phyloP scores from a whole-genome alignment of 2,113 vertebrate species.

The Falco punctatus region DNA sequence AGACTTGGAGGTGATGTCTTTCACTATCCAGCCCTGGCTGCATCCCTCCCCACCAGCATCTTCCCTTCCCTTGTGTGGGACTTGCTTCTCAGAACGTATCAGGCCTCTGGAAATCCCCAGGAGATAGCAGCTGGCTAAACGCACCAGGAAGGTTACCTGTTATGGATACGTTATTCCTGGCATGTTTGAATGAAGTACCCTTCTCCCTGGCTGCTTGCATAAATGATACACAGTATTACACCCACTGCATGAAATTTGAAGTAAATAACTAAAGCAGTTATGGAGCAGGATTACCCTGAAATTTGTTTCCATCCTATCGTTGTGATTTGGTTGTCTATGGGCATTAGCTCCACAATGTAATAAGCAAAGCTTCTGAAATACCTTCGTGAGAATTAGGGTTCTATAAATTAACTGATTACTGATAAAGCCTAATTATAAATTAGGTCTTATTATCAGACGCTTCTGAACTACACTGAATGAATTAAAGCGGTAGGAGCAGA shows the following conservation, averaged over 20 bases:
- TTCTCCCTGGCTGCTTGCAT: neutral
- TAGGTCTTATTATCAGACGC: constrained; percentile 80
- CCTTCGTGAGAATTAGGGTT: constrained; percentile 72
- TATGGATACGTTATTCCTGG: neutral
- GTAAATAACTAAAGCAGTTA: neutral
- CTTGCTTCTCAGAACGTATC: neutral
- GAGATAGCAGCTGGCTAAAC: neutral
- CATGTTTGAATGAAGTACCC: neutral
- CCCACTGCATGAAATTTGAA: neutral
- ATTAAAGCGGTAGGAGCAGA: constrained; percentile 76
- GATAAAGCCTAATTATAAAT: constrained; percentile 84
- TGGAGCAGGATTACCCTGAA: constrained; percentile 42
- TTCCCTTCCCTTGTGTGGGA: neutral
- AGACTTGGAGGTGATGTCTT: neutral
- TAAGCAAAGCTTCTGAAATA: constrained; percentile 52
- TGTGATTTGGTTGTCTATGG: constrained; percentile 58
- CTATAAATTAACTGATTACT: constrained; percentile 82
- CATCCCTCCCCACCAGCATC: neutral
- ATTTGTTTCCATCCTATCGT: constrained; percentile 65
- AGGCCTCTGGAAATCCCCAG: neutral
- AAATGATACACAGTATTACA: neutral
- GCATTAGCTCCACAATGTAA: constrained; percentile 68
- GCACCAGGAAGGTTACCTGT: neutral
- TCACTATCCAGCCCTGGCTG: neutral
- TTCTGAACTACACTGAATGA: constrained; percentile 71